Percentiles rank a stretch among this genome's conserved stretches.
phyloP scores from a whole-genome alignment of 2,113 vertebrate species.

The Oreocharis arfaki region DNA sequence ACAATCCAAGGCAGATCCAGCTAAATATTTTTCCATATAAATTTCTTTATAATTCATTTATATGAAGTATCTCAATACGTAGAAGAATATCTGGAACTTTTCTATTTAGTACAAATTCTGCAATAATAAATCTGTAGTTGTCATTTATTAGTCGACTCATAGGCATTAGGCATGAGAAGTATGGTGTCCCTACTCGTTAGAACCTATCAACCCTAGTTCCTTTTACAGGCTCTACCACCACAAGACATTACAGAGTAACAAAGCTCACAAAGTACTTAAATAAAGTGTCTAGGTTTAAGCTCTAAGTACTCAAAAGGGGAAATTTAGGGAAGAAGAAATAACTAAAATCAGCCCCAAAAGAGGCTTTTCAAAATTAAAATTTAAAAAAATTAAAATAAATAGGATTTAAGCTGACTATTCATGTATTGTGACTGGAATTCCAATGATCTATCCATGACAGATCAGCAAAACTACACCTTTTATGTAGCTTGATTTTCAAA shows the following conservation, averaged over 20 bases:
- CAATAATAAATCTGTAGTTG: slow-evolving; percentile 73
- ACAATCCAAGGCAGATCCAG: slow-evolving; percentile 61
- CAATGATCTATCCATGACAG: slow-evolving; percentile 62
- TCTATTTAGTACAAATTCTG: slow-evolving; percentile 73
- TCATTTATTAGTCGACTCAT: slow-evolving; percentile 66
- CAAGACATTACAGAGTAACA: slow-evolving; percentile 77
- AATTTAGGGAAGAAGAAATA: slow-evolving; percentile 68
- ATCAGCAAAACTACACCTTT: slow-evolving; percentile 60
- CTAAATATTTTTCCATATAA: slow-evolving; percentile 66
- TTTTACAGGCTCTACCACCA: slow-evolving; percentile 74
- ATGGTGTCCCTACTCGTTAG: slow-evolving; percentile 67
- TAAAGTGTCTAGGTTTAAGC: slow-evolving; percentile 77
- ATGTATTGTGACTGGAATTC: slow-evolving; percentile 68
- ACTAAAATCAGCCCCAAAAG: slow-evolving; percentile 63
- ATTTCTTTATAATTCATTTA: slow-evolving; percentile 71
- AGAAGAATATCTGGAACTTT: slow-evolving; percentile 72
- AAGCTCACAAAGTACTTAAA: slow-evolving; percentile 78
- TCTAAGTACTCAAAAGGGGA: slow-evolving; percentile 73
- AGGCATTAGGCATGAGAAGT: slow-evolving; percentile 66
- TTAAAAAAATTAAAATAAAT: slow-evolving; percentile 78
- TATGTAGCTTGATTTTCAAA: slow-evolving; percentile 65
- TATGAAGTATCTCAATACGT: slow-evolving; percentile 67
- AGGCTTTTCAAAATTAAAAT: slow-evolving; percentile 64
- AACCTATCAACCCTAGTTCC: slow-evolving; percentile 69
- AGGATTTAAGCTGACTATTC: slow-evolving; percentile 69